phyloP scores from a whole-genome alignment of 2,888 invertebrate species.

The Agrochola litura region DNA sequence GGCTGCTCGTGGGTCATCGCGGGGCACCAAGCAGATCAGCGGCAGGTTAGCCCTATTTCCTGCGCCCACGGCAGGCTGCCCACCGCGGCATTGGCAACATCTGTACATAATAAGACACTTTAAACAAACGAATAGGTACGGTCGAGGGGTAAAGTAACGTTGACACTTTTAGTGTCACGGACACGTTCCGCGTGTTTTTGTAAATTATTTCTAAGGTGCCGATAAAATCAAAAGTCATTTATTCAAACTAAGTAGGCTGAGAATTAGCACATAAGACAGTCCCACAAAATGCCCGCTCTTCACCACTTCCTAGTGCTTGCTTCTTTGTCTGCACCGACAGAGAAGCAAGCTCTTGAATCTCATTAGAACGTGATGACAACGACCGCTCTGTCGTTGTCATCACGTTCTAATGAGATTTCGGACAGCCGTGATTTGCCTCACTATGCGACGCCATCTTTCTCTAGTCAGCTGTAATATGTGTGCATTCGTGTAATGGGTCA shows the following conservation, averaged over 20 bases:
- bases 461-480: too few species aligned
- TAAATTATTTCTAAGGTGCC: too few species aligned
- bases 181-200: background rate
- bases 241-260: background rate
- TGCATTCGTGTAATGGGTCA: too few species aligned
- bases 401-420: too few species aligned
- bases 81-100: constrained; percentile 77
- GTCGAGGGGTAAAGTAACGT: background rate
- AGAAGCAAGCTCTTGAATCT: too few species aligned
- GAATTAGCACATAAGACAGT: background rate
- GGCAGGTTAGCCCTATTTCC: constrained; percentile 74
- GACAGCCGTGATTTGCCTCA: too few species aligned
- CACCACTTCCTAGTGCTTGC: background rate
- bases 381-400: too few species aligned
- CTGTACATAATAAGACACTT: constrained; percentile 59
- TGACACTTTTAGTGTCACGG: background rate
- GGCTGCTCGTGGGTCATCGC: constrained; percentile 67
- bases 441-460: too few species aligned
- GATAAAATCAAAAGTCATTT: background rate
- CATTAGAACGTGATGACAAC: too few species aligned
- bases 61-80: constrained; percentile 54
- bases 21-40: constrained; percentile 84
- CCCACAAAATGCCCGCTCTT: background rate
- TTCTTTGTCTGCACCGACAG: too few species aligned
- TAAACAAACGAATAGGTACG: background rate